Base-by-base conservation (phyloP, 2,888 invertebrate species). In the Eupithecia vulgata region DNA sequence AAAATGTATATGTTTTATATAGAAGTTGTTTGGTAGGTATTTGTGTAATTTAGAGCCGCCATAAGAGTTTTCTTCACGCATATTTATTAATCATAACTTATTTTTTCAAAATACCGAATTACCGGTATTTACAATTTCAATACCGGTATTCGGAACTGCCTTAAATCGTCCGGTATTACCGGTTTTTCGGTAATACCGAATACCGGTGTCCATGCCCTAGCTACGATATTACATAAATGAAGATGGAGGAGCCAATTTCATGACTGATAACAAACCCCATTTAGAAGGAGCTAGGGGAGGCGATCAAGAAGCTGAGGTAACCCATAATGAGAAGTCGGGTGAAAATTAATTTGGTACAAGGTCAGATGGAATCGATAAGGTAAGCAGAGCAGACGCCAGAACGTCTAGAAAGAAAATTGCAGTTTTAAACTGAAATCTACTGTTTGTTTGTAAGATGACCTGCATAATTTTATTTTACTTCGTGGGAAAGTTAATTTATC, bases 301-400 rank as follows among this genome's bases (percentile, higher is more conserved):
- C 70, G 76, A 73, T 72, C 71, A 70, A 25, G 67, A 68, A 64
- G 37, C 66, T 73, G 73, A 76, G 71, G 82, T 81, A 80, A 71
- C 78, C 70, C 81, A 83, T 80, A 82, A 81, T 83, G 82, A 30
- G 35, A 65, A 65, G 21, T 30, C 45, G 68, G 69, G 70, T 71
- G 75, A 80, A 82, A 82, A 76, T 80, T 83, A 90, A 91, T 80
- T 71, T 71, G 68, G 75, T 77, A 80, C 89, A 92, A 92, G 91
- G 92, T 89, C 88, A 86, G 77, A 76, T 72, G 83, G 57, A 89
- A 92, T 92, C 92, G 84, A 93, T 93, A 90, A 81, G 67, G 65
- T 71, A 73, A 70, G 64, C 67, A 67, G 68, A 74, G 72, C 61
- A 83, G 90, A 81, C 90, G 92, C 89, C 91, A 82, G 82, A 80